Evolutionary conservation across 2,888 invertebrate species (phyloP).

Genomic region (Leuctra nigra): DNA sequence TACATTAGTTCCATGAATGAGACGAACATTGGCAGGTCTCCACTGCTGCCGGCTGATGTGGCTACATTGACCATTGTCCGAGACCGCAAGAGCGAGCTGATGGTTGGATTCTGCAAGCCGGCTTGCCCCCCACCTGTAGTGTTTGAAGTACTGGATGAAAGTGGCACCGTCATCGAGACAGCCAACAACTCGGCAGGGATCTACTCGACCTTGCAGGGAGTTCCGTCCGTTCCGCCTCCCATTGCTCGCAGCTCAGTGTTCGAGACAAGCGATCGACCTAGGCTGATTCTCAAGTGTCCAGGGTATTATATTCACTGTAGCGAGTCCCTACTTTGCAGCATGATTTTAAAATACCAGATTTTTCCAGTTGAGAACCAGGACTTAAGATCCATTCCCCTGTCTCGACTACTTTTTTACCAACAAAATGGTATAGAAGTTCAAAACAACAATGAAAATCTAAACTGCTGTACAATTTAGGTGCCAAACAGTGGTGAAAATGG

Average conservation of each 20-base stretch:
- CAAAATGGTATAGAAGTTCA: too few relatives aligned
- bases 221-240: constrained; percentile 42
- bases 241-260: constrained; percentile 42
- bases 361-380: background rate
- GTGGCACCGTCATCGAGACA: constrained; percentile 47
- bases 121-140: constrained; percentile 43
- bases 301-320: constrained; percentile 42
- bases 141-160: constrained; percentile 48
- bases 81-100: constrained; percentile 47
- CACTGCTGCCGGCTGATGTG: constrained; percentile 44
- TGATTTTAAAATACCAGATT: background rate
- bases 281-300: constrained; percentile 44
- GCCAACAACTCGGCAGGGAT: constrained; percentile 56
- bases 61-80: constrained; percentile 39
- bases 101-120: constrained; percentile 48
- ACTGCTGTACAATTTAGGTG: too few relatives aligned
- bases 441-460: too few relatives aligned
- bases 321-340: background rate
- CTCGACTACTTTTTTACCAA: too few relatives aligned
- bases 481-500: too few relatives aligned
- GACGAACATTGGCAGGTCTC: too few relatives aligned
- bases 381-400: too few relatives aligned
- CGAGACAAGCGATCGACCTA: constrained; percentile 36
- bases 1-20: too few relatives aligned
- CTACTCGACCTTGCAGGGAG: constrained; percentile 46